These are phyloP conservation scores for Pipistrellus kuhlii DNA, from an alignment of 2,797 vertebrate species.

Conservation along the genomic window DNA sequence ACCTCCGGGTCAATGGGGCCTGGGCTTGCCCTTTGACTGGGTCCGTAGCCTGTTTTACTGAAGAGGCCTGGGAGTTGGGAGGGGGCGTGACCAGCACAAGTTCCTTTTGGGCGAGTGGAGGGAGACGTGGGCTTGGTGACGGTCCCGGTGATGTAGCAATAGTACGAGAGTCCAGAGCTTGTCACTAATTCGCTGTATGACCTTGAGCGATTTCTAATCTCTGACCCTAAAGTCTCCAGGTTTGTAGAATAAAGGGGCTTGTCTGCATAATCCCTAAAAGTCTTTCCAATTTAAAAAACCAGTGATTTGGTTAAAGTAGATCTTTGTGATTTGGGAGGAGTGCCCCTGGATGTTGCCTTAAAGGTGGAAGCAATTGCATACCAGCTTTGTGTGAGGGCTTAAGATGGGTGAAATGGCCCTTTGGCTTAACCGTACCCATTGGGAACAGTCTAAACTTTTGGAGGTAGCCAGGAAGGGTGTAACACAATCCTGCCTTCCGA, in stretches of 20 bases:
- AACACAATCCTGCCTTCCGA: not conserved
- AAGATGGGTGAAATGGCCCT: not conserved
- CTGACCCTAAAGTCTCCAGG: not conserved
- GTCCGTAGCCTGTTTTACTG: not conserved
- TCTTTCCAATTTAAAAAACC: not conserved
- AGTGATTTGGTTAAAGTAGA: slow-evolving; percentile 3
- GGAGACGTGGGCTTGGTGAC: not conserved
- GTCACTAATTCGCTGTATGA: slow-evolving; percentile 16
- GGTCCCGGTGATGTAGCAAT: not conserved
- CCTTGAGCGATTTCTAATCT: slow-evolving; percentile 43
- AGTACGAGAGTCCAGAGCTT: not conserved
- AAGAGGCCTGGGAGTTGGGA: not conserved
- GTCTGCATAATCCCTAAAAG: not conserved
- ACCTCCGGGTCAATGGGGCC: rapidly evolving
- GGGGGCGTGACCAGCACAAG: slow-evolving; percentile 72
- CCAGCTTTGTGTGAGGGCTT: not conserved
- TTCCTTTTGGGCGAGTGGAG: not conserved
- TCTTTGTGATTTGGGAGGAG: not conserved
- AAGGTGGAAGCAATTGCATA: not conserved
- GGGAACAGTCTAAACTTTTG: not conserved
- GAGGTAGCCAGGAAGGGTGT: not conserved
- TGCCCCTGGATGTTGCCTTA: not conserved
- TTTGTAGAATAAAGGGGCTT: not conserved
- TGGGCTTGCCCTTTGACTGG: not conserved
- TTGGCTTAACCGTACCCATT: not conserved